phyloP scores from a whole-genome alignment of 2,888 invertebrate species.

The Beris chalybata region DNA sequence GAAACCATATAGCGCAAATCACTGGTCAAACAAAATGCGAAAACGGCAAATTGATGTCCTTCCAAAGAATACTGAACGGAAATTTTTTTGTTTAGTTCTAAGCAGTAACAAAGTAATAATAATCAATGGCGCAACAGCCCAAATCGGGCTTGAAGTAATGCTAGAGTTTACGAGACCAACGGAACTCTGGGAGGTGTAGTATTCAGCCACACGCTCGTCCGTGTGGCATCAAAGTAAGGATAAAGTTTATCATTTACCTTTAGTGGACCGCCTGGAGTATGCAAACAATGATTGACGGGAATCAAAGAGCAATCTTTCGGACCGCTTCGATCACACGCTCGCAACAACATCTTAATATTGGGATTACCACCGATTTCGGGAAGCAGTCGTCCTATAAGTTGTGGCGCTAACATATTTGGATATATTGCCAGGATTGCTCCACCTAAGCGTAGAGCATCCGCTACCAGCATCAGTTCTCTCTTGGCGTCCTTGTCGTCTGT shows the following conservation, averaged over 20 bases:
- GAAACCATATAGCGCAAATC: slow-evolving; percentile 93
- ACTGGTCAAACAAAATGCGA: slow-evolving; percentile 85
- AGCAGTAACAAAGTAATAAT: no score
- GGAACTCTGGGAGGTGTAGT: not conserved
- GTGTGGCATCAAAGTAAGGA: no score
- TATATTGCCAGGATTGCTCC: slow-evolving; percentile 90
- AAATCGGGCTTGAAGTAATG: no score
- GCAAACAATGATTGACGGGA: slow-evolving; percentile 93
- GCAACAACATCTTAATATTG: slow-evolving; percentile 82
- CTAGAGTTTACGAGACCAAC: not conserved
- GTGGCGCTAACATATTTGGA: slow-evolving; percentile 95
- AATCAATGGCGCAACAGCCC: no score
- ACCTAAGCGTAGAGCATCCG: slow-evolving; percentile 89
- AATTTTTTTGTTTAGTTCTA: not conserved
- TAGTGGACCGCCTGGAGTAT: slow-evolving; percentile 97
- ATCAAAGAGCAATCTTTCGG: slow-evolving; percentile 86
- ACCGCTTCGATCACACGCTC: slow-evolving; percentile 89
- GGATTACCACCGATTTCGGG: slow-evolving; percentile 85
- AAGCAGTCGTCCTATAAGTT: slow-evolving; percentile 86
- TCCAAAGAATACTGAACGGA: slow-evolving; percentile 82
- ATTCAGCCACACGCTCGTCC: not conserved
- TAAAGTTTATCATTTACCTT: slow-evolving; percentile 63
- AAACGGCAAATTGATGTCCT: slow-evolving; percentile 97
- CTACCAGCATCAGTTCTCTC: slow-evolving; percentile 83
- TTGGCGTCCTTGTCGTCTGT: slow-evolving; percentile 78